phyloP scores from a whole-genome alignment of 2,797 vertebrate species.

The Eupleurogrammus muticus region DNA sequence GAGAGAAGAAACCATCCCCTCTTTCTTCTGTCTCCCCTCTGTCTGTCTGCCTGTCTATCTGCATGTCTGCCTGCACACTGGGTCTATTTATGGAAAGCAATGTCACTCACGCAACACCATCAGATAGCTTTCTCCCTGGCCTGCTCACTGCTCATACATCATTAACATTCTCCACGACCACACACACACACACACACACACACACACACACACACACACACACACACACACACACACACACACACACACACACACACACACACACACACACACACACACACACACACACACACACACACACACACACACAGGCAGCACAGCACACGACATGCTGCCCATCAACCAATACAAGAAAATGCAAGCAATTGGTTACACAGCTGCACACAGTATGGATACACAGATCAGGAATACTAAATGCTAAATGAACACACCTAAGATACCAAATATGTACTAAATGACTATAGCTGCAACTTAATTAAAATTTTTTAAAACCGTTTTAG shows the following conservation, averaged over 20 bases:
- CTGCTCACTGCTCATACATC: slow-evolving; percentile 82
- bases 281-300: slow-evolving; percentile 19
- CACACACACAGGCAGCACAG: slow-evolving; percentile 15
- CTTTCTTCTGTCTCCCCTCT: slow-evolving; percentile 18
- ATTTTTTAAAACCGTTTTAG: neutral
- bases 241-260: slow-evolving; percentile 20
- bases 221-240: slow-evolving; percentile 23
- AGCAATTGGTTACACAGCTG: slow-evolving; percentile 34
- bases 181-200: slow-evolving; percentile 16
- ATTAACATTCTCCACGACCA: slow-evolving; percentile 80
- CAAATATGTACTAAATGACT: neutral
- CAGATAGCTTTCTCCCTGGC: slow-evolving; percentile 79
- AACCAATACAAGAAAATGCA: slow-evolving; percentile 32
- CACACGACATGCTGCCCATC: slow-evolving; percentile 60
- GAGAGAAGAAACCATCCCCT: slow-evolving; percentile 31
- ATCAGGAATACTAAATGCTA: slow-evolving; percentile 16
- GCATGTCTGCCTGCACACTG: slow-evolving; percentile 55
- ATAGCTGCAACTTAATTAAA: neutral
- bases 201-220: slow-evolving; percentile 22
- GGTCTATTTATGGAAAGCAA: slow-evolving; percentile 85
- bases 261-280: slow-evolving; percentile 21
- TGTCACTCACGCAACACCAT: slow-evolving; percentile 85
- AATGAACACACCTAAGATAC: neutral
- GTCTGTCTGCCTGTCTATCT: slow-evolving; percentile 50
- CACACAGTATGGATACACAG: slow-evolving; percentile 31